Percentiles rank a stretch among this genome's conserved stretches.
These are phyloP conservation scores for Melolontha melolontha DNA, from an alignment of 2,888 invertebrate species.

Conservation along the genomic window DNA sequence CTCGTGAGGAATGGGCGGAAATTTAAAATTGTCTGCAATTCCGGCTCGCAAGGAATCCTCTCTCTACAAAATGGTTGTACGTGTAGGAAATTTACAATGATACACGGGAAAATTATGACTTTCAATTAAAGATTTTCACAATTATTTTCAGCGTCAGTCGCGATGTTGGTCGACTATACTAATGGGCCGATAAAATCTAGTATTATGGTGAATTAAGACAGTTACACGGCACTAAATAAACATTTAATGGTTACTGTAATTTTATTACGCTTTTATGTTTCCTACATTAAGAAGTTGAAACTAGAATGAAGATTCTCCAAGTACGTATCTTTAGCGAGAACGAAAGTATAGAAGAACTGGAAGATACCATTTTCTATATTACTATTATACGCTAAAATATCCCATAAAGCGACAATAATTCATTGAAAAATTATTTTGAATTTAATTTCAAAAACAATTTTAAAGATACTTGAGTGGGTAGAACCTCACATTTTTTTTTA, in stretches of 20 bases:
- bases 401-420: too few species aligned
- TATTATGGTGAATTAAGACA: slow-evolving; percentile 27
- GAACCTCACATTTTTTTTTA: too few species aligned
- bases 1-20: slow-evolving; percentile 40
- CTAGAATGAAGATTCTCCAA: too few species aligned
- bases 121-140: slow-evolving; percentile 38
- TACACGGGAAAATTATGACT: slow-evolving; percentile 31
- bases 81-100: slow-evolving; percentile 38
- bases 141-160: slow-evolving; percentile 14
- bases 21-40: slow-evolving; percentile 42
- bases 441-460: too few species aligned
- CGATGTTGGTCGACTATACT: slow-evolving; percentile 3
- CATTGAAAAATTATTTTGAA: too few species aligned
- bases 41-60: slow-evolving; percentile 16
- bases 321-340: too few species aligned
- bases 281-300: slow-evolving; percentile 6
- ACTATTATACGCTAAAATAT: too few species aligned
- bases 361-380: too few species aligned
- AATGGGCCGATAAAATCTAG: slow-evolving; percentile 21
- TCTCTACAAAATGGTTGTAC: slow-evolving; percentile 23
- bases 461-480: too few species aligned
- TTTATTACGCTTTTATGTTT: slow-evolving; percentile 21
- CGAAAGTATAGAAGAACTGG: too few species aligned
- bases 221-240: slow-evolving; percentile 26
- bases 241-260: slow-evolving; percentile 13